Percentiles rank a stretch among this genome's conserved stretches.
Conservation (phyloP, 2,888 invertebrate genomes). For the Mimumesa dahlbomi region DNA sequence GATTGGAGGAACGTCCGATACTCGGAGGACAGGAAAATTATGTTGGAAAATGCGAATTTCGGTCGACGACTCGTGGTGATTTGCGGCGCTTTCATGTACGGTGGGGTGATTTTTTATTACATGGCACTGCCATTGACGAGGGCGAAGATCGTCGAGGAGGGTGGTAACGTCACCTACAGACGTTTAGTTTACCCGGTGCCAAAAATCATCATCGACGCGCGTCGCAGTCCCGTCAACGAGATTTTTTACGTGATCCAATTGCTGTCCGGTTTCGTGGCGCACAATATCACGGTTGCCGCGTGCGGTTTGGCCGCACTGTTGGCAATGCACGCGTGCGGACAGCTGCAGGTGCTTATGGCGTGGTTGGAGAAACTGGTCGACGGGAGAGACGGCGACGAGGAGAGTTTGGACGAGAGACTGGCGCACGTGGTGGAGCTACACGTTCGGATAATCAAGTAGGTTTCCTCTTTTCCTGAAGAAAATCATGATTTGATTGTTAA, state of each 20-base stretch:
- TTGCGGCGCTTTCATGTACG: slow-evolving; percentile 66
- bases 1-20: slow-evolving; percentile 64
- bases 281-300: slow-evolving; percentile 54
- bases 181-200: slow-evolving; percentile 68
- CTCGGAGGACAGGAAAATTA: slow-evolving; percentile 58
- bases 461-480: too few species aligned
- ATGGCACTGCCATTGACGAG: slow-evolving; percentile 62
- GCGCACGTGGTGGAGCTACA: slow-evolving; percentile 52
- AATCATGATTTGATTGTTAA: too few species aligned
- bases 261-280: slow-evolving; percentile 59
- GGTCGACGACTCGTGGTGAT: slow-evolving; percentile 56
- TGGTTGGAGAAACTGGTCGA: slow-evolving; percentile 11
- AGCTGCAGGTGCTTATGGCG: slow-evolving; percentile 29
- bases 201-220: slow-evolving; percentile 54
- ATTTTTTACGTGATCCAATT: slow-evolving; percentile 61
- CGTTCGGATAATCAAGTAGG: slow-evolving; percentile 57
- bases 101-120: slow-evolving; percentile 60
- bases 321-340: slow-evolving; percentile 67
- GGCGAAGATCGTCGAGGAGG: slow-evolving; percentile 45
- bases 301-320: slow-evolving; percentile 64
- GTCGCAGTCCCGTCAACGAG: slow-evolving; percentile 60
- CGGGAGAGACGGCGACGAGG: background rate
- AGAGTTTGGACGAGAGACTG: too few species aligned
- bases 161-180: slow-evolving; percentile 51
- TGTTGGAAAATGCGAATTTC: slow-evolving; percentile 67